Evolutionary conservation across 2,888 invertebrate genomes (phyloP), one percentile per base, ranked within the genome.

Genomic region (Oscheius sp.): DNA sequence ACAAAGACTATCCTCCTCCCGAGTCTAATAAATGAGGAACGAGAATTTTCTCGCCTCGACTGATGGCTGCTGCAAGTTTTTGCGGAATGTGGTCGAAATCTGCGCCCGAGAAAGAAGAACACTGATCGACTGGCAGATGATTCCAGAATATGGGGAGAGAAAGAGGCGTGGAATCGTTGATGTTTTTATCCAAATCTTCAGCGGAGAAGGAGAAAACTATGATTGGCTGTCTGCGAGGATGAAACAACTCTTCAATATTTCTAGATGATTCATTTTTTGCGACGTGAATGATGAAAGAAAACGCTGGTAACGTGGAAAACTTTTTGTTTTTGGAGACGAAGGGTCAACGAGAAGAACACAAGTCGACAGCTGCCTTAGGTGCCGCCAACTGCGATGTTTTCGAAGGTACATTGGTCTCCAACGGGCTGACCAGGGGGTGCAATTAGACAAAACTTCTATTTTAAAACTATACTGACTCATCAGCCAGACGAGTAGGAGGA

Each of bases 11-110:
- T 48, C 12, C 48, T 48, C 48, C 20, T 42, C n/a, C n/a, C n/a
- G 15, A n/a, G 15, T 17, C 15, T 42, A 42, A 42, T 48, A 48
- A 48, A 20, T 48, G 42, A 42, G 42, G 42, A 42, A 42, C 52
- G n/a, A n/a, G 29, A 15, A n/a, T n/a, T 17, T 33, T 37, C 34
- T 4, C 53, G 27, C 33, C 29, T 3, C n/a, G n/a, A n/a, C 53
- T 48, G 48, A 6, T 48, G 53, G 53, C 6, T 55, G 42, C n/a
- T 42, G 31, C 55, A 55, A 55, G 55, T 55, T 55, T 55, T 55
- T 55, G 23, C 34, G 55, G 55, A 55, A 55, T 55, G n/a, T 29
- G 42, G 15, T n/a, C 20, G 42, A 25, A 52, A 52, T 23, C 25
- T 29, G 52, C 27, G 27, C 52, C 25, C 52, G 52, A 52, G 29